Evolutionary conservation across 2,888 invertebrate genomes (phyloP).

Genomic region (Synanthedon tipuliformis): DNA sequence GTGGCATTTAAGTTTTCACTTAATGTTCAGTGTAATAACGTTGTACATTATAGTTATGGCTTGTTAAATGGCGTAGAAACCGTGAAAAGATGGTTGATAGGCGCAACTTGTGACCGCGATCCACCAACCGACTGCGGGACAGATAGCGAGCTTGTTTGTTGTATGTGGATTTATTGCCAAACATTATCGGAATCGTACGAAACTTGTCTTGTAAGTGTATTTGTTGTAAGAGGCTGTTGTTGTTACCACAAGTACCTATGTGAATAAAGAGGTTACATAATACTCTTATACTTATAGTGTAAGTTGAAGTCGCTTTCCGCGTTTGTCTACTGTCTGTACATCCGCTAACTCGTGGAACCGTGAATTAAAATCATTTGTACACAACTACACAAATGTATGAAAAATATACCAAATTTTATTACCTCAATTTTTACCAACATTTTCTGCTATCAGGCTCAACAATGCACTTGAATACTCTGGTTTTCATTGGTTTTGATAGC

Average conservation of each 20-base stretch:
- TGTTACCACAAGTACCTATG: background rate
- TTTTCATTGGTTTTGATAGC: no score
- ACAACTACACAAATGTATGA: no score
- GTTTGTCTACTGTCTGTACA: no score
- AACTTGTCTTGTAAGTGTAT: background rate
- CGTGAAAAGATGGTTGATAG: conserved; percentile 46
- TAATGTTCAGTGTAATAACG: conserved; percentile 26
- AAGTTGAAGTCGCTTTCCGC: no score
- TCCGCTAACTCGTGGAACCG: no score
- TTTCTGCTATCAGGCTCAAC: no score
- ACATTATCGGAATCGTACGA: conserved; percentile 26
- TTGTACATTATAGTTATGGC: conserved; percentile 36
- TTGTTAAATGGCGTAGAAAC: conserved; percentile 53
- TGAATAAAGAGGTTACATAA: no score
- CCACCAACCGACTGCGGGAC: conserved; percentile 11
- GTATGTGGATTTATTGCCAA: conserved; percentile 38
- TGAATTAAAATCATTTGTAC: no score
- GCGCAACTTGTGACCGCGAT: conserved; percentile 26
- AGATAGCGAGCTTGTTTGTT: conserved; percentile 43
- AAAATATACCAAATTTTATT: no score
- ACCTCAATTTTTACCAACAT: no score
- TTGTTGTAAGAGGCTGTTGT: background rate
- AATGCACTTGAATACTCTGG: no score
- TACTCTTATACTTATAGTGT: no score
- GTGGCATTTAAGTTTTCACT: conserved; percentile 4